Conservation (phyloP, 2,888 invertebrate species). For the Eupithecia vulgata region DNA sequence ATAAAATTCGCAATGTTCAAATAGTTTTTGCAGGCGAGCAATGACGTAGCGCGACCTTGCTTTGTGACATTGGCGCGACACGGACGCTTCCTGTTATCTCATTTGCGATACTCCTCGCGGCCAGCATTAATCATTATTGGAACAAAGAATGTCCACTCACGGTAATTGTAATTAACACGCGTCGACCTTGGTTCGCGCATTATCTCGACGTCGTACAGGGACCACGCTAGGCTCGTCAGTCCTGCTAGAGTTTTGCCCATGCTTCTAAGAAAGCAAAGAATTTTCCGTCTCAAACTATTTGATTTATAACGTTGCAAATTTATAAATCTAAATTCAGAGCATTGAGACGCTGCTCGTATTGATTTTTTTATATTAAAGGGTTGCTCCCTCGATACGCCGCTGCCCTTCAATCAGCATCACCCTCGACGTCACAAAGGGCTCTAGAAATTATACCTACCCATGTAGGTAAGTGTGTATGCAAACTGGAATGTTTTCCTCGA, state of each 20-base stretch:
- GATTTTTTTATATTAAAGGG: slow-evolving; percentile 7
- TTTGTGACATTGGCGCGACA: slow-evolving; percentile 74
- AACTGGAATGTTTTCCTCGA: slow-evolving; percentile 74
- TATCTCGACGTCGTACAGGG: slow-evolving; percentile 52
- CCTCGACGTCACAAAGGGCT: slow-evolving; percentile 69
- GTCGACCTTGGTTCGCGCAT: slow-evolving; percentile 62
- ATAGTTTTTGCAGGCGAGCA: slow-evolving; percentile 15
- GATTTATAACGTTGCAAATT: background rate
- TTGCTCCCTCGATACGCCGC: background rate
- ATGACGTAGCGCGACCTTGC: slow-evolving; percentile 61
- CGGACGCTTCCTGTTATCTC: slow-evolving; percentile 82
- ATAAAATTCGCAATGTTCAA: background rate
- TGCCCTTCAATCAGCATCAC: slow-evolving; percentile 61
- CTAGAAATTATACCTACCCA: slow-evolving; percentile 54
- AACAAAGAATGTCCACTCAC: slow-evolving; percentile 84
- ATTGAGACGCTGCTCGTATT: background rate
- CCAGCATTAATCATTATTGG: slow-evolving; percentile 81
- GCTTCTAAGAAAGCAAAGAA: background rate
- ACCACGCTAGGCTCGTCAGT: slow-evolving; percentile 16
- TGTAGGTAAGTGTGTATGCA: slow-evolving; percentile 48
- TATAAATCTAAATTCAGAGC: background rate
- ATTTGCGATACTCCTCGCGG: slow-evolving; percentile 73
- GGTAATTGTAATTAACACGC: slow-evolving; percentile 83
- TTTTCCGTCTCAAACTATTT: background rate
- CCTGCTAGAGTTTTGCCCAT: background rate